Evolutionary conservation across 2,113 vertebrate species (phyloP), one percentile per base, ranked within the genome.

Genomic region (Tamias sibiricus): DNA sequence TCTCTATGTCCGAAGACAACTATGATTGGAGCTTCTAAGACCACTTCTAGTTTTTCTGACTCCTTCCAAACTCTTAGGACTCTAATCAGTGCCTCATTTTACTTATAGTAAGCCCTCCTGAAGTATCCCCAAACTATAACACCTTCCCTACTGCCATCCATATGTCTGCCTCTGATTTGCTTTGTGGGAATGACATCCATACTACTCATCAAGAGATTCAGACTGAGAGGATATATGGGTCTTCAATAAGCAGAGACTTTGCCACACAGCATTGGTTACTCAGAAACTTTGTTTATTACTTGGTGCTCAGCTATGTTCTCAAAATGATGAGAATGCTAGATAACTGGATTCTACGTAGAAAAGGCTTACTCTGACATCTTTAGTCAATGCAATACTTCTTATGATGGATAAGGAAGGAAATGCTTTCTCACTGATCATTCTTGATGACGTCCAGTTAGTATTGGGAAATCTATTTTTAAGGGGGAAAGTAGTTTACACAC

Each of bases 351-450:
- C 71, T 90, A 37, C 57, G 71, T 71, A 54, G 42, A 52, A 91
- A 69, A 90, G 74, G 13, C 14, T 89, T 85, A n/a, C 19, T 75
- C 80, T 86, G 62, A 79, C 42, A 62, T 93, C 40, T 8, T 77
- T 77, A 75, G 20, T 87, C 20, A 83, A 32, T 59, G 13, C 57
- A 88, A 32, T 8, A 32, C 28, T 79, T 49, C 30, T 86, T 47
- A 40, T 54, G 28, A 47, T 17, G 87, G 72, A 62, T 91, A 76
- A 90, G n/a, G 44, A 95, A 89, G 62, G 59, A 90, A 75, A 89
- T 80, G 26, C 13, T 76, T 88, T 86, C 40, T 80, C 17, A 49
- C 22, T 81, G 71, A n/a, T 91, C 66, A 97, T 77, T 82, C 12
- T 95, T 95, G 37, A 87, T 76, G 11, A 57, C 49, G 26, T 69